Conservation (phyloP, 2,113 vertebrate species). For the Planiliza haematocheilus region DNA sequence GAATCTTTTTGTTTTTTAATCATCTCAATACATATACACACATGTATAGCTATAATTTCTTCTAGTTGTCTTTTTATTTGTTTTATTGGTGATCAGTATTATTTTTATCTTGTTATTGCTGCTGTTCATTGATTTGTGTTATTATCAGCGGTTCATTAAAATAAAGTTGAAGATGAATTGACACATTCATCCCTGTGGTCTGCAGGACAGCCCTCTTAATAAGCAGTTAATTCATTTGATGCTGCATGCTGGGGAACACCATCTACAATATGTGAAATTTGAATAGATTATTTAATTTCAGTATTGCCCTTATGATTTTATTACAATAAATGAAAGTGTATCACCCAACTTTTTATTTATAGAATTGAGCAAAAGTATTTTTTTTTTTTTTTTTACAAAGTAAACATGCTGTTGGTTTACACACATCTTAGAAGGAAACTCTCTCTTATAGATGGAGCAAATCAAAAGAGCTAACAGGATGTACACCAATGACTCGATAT, state of each 20-base stretch:
- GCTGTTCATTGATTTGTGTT: too few relatives aligned
- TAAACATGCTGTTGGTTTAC: not conserved
- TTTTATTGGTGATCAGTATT: too few relatives aligned
- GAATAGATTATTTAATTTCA: not conserved
- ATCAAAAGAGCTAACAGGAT: slow-evolving; percentile 94
- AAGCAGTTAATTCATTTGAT: not conserved
- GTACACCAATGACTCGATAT: slow-evolving; percentile 95
- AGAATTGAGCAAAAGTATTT: not conserved
- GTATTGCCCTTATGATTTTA: not conserved
- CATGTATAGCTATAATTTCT: too few relatives aligned
- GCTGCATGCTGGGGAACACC: not conserved
- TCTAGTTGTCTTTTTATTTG: too few relatives aligned
- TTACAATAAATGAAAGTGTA: not conserved
- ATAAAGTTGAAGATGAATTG: not conserved
- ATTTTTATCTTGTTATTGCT: too few relatives aligned
- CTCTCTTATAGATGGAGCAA: slow-evolving; percentile 90
- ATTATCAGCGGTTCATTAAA: not conserved
- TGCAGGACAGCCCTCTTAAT: not conserved
- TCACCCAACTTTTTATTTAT: too few relatives aligned
- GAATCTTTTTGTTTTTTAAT: too few relatives aligned
- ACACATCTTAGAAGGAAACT: not conserved
- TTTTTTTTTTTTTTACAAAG: too few relatives aligned
- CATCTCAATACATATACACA: too few relatives aligned
- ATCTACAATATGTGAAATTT: not conserved
- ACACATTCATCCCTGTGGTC: not conserved